phyloP scores from a whole-genome alignment of 1,140 invertebrate genomes.

The Linepithema humile region DNA sequence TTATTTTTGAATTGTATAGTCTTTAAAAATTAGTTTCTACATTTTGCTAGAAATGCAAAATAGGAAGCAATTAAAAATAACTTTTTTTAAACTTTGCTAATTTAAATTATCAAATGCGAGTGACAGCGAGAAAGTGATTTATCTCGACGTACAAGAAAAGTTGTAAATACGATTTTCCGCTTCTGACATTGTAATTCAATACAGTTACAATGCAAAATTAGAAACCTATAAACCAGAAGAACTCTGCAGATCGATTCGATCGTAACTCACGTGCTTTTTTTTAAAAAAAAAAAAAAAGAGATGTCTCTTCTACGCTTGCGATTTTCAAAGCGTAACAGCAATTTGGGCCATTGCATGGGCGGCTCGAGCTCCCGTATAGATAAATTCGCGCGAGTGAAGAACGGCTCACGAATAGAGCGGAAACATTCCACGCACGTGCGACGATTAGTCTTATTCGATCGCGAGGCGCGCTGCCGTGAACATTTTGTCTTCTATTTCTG shows the following conservation, averaged over 20 bases:
- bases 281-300: neutral
- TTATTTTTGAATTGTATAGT: neutral
- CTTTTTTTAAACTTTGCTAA: neutral
- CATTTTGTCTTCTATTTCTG: constrained; percentile 26
- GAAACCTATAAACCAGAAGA: neutral
- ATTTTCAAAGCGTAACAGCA: neutral
- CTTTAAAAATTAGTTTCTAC: too few species aligned
- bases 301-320: neutral
- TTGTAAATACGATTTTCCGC: neutral
- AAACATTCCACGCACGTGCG: constrained; percentile 26
- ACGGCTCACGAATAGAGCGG: constrained; percentile 1
- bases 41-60: neutral
- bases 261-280: neutral
- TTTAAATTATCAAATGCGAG: neutral
- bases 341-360: neutral
- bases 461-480: neutral
- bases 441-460: constrained; percentile 28
- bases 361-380: neutral
- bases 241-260: neutral
- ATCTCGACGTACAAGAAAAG: neutral
- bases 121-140: neutral
- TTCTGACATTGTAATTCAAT: neutral
- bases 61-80: neutral
- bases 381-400: neutral
- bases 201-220: neutral